phyloP scores from a whole-genome alignment of 2,888 invertebrate species.

The Strigamia crassipes region DNA sequence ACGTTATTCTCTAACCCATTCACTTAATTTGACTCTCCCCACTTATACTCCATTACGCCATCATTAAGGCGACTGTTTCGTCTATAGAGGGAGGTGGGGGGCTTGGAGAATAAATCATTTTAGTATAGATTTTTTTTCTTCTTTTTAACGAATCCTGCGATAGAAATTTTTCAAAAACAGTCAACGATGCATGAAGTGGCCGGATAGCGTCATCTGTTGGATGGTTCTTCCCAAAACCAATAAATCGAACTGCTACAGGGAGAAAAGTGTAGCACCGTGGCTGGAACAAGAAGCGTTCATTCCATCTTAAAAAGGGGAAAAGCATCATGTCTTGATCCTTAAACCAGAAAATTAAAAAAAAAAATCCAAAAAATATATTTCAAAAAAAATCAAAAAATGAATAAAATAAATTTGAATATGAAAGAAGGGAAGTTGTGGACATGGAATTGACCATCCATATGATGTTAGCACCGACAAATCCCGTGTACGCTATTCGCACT shows the following conservation, averaged over 20 bases:
- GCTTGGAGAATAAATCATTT: constrained; percentile 16
- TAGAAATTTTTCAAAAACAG: constrained; percentile 10
- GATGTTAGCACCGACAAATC: constrained; percentile 7
- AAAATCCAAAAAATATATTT: too few relatives aligned
- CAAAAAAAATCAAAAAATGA: too few relatives aligned
- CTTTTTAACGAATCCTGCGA: not conserved
- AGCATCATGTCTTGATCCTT: not conserved
- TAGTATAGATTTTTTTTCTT: not conserved
- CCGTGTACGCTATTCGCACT: constrained; percentile 17
- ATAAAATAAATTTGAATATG: too few relatives aligned
- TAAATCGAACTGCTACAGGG: constrained; percentile 16
- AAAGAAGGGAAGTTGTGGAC: not conserved
- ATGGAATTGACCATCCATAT: constrained; percentile 20
- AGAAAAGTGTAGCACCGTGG: constrained; percentile 27
- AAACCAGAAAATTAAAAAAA: not conserved
- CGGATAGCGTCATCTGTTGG: constrained; percentile 37
- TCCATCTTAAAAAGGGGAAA: not conserved
- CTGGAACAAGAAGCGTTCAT: constrained; percentile 15
- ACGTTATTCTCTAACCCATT: constrained; percentile 10
- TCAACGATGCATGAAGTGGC: constrained; percentile 40
- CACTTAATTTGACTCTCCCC: constrained; percentile 28
- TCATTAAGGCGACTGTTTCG: not conserved
- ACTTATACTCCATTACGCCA: constrained; percentile 28
- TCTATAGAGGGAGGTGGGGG: not conserved
- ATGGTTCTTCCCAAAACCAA: constrained; percentile 35